Evolutionary conservation across 2,113 vertebrate species (phyloP).

Genomic region (Drymodes brunneopygia): DNA sequence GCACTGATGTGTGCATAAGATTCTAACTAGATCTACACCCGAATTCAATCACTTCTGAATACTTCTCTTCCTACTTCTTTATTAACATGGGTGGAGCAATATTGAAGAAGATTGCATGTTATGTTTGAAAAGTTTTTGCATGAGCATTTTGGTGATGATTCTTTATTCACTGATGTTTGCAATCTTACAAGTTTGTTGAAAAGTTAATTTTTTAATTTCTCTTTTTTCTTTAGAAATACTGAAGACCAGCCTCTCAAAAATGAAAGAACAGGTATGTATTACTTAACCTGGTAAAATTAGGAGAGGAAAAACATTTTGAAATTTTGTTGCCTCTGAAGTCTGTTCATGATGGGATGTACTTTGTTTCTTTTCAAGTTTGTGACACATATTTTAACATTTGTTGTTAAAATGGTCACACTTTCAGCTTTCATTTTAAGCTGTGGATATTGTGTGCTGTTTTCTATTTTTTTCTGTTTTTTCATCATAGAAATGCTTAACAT

Average conservation of each 20-base stretch:
- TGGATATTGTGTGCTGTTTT: background rate
- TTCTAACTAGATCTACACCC: background rate
- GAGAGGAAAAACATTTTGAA: background rate
- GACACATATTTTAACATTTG: background rate
- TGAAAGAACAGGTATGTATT: slow-evolving; percentile 58
- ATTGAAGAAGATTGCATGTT: background rate
- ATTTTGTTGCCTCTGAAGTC: background rate
- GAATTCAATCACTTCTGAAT: background rate
- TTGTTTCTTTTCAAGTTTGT: background rate
- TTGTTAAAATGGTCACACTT: background rate
- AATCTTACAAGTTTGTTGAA: background rate
- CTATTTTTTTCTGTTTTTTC: background rate
- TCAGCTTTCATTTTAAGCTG: background rate
- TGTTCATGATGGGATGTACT: background rate
- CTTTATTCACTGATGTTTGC: background rate
- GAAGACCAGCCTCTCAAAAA: slow-evolving; percentile 46
- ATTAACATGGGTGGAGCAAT: background rate
- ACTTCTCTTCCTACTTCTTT: background rate
- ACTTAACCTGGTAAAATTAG: background rate
- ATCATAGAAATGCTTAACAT: background rate
- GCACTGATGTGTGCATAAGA: background rate
- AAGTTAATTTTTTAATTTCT: background rate
- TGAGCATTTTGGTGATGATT: background rate
- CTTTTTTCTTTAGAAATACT: slow-evolving; percentile 60
- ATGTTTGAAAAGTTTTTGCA: background rate